Evolutionary conservation across 2,797 vertebrate species (phyloP), one percentile per base, ranked within the genome.

Genomic region (Protonibea diacanthus): DNA sequence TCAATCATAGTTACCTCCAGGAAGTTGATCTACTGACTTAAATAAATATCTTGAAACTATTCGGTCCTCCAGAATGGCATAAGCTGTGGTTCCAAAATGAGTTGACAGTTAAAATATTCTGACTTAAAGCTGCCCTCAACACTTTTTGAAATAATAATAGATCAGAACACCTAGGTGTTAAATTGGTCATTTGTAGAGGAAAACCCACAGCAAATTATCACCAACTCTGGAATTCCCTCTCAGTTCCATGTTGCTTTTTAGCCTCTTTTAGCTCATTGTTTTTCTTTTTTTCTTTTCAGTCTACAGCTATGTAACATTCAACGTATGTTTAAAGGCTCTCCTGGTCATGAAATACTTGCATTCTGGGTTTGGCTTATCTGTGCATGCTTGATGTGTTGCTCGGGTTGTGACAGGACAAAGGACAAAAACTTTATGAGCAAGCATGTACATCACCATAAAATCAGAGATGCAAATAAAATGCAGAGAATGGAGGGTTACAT

Each of bases 401-500:
- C 17, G 17, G 15, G 4, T 23, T 61, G 40, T 23, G 25, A 68
- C 38, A 61, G 9, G 13, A 44, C 13, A 44, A 44, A 44, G 4
- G 12, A 42, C 11, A 42, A 44, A 44, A 14, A 44, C 33, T 38
- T 38, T 1, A 44, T 44, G 42, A 53, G 38, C 18, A 23, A 23
- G 15, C 8, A 42, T n/a, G 38, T 42, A 66, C 15, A 48, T 56
- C 7, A 14, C 27, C 13, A 44, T 25, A 76, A 78, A 53, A 77
- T 12, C n/a, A n/a, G n/a, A n/a, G n/a, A n/a, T n/a, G n/a, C n/a
- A n/a, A n/a, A 44, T 25, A 76, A 78, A 53, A 77, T 12, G 76
- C 64, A 63, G 57, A 70, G 57, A 23, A 23, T 13, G 42, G 44
- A 74, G 0, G 6, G 40, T 45, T 52, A 3, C 80, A 83, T 62